Conservation (phyloP, 1,140 invertebrate genomes). For the Rhopalosiphum padi region DNA sequence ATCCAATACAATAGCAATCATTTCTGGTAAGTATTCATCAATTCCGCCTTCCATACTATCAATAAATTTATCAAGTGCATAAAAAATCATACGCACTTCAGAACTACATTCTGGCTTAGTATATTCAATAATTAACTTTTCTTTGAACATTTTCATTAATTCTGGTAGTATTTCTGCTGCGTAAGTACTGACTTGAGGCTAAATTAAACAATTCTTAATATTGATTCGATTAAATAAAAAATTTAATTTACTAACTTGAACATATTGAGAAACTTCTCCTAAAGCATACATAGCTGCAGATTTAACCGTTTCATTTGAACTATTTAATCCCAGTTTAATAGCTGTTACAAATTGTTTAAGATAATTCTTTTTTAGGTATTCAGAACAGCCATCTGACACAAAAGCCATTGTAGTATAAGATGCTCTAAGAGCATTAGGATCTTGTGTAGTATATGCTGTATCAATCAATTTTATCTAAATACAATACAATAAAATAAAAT, state of each 20-base stretch:
- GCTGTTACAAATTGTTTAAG: slow-evolving; percentile 74
- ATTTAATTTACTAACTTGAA: slow-evolving; percentile 67
- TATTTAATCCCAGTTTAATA: slow-evolving; percentile 74
- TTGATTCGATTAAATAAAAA: slow-evolving; percentile 17
- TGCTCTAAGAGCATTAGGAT: slow-evolving; percentile 72
- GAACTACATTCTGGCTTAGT: slow-evolving; percentile 49
- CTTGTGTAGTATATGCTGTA: slow-evolving; percentile 68
- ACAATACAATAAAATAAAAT: not conserved
- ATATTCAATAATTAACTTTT: slow-evolving; percentile 61
- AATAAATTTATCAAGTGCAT: slow-evolving; percentile 52
- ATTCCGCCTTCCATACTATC: slow-evolving; percentile 53
- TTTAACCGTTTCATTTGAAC: slow-evolving; percentile 70
- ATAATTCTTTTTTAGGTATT: slow-evolving; percentile 77
- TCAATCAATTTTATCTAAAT: slow-evolving; percentile 70
- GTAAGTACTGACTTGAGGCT: slow-evolving; percentile 75
- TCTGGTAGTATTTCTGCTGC: slow-evolving; percentile 76
- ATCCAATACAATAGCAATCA: slow-evolving; percentile 36
- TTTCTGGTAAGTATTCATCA: slow-evolving; percentile 40
- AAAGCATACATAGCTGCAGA: slow-evolving; percentile 82
- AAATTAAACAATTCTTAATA: slow-evolving; percentile 59
- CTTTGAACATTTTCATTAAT: slow-evolving; percentile 74
- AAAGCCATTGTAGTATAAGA: slow-evolving; percentile 78
- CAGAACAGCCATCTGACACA: slow-evolving; percentile 81
- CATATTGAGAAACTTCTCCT: slow-evolving; percentile 82
- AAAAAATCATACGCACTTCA: slow-evolving; percentile 55